Evolutionary conservation across 2,113 vertebrate genomes (phyloP), one percentile per base, ranked within the genome.

Genomic region (Setophaga petechia): DNA sequence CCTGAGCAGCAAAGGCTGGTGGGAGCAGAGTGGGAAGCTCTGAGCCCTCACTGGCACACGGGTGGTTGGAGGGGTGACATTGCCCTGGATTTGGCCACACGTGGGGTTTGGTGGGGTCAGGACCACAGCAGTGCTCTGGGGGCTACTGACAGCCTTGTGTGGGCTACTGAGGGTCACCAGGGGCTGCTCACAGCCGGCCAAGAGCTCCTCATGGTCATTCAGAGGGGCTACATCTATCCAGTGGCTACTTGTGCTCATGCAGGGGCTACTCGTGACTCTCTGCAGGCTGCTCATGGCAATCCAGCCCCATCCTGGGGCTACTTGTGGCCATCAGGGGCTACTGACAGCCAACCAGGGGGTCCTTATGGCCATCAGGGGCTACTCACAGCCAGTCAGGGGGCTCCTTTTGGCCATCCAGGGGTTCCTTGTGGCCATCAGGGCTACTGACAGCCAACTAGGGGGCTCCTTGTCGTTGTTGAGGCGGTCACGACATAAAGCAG

Each of bases 1-100:
- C 94, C 94, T 92, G 78, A 90, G 93, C 93, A 90, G 85, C 93
- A 82, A 15, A 68, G 69, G 90, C 52, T 74, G 90, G 61, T 76
- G 55, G 3, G 61, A 89, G 47, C n/a, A 47, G 61, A 71, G 61
- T 66, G 78, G 85, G 93, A 77, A 73, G 49, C 52, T 78, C 61
- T 44, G 7, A 44, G 23, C 3, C 0, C 39, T 80, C 0, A 0
- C 30, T 35, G 7, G 41, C 30, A 69, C 5, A 7, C 0, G 2
- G 65, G 15, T 35, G 37, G 11, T 22, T 28, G 31, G 11, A 4
- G 30, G 55, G 51, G 41, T n/a, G 61, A 30, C 66, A 71, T 13
- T 68, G 20, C 14, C 55, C 54, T 13, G 4, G 75, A 8, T 43
- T 49, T 3, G 5, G 25, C 12, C 6, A 39, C 5, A 37, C 37